A percentile compares a stretch with the other conserved stretches of the same genome.
These are phyloP conservation scores for Hirtodrosophila confusa DNA, from an alignment of 2,888 invertebrate genomes.

Conservation along the genomic window DNA sequence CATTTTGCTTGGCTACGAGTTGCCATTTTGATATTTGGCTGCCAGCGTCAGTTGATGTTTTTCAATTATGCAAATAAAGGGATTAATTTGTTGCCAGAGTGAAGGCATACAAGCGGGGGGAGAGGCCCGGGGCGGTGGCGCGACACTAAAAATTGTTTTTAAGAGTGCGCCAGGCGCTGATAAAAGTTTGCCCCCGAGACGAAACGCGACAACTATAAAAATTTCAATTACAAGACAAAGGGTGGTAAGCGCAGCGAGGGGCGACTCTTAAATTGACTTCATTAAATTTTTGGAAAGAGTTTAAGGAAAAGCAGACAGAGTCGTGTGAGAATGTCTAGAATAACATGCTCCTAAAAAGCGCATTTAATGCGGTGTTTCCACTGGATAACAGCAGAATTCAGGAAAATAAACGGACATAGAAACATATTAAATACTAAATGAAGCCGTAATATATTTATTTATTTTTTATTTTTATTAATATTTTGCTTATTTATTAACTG, in stretches of 20 bases:
- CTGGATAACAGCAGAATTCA: neutral
- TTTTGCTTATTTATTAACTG: too few relatives aligned
- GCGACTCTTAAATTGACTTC: constrained; percentile 62
- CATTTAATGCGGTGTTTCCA: constrained; percentile 18
- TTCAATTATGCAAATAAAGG: constrained; percentile 82
- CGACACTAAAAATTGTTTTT: constrained; percentile 67
- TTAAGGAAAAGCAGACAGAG: constrained; percentile 30
- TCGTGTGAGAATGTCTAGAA: constrained; percentile 41
- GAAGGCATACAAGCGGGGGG: neutral
- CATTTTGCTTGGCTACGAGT: constrained; percentile 43
- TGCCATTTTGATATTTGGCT: constrained; percentile 68
- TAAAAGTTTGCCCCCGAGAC: constrained; percentile 57
- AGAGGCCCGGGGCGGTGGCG: constrained; percentile 1
- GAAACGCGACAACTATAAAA: constrained; percentile 73
- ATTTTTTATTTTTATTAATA: too few relatives aligned
- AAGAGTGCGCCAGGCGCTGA: constrained; percentile 62
- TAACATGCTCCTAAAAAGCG: constrained; percentile 9
- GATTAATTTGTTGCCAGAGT: constrained; percentile 74
- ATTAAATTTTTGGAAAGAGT: constrained; percentile 67
- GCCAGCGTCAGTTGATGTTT: constrained; percentile 70
- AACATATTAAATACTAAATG: too few relatives aligned
- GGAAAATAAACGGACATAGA: too few relatives aligned
- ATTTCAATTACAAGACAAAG: constrained; percentile 68
- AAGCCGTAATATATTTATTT: too few relatives aligned
- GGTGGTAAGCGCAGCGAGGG: constrained; percentile 1